Conservation (phyloP, 2,888 invertebrate genomes). For the Amaurobius ferox region DNA sequence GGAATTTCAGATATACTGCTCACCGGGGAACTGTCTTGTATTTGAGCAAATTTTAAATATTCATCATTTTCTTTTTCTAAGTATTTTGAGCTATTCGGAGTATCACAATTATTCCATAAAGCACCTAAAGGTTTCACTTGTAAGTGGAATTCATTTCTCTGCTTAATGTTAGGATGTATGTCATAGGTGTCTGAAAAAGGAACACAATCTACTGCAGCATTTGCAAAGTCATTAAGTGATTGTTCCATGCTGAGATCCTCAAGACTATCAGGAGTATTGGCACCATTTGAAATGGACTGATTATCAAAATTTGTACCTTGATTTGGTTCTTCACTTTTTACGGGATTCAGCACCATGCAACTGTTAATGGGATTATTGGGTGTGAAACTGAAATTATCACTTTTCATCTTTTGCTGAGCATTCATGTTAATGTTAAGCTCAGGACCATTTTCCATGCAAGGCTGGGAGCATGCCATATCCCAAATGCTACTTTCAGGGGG, state of each 20-base stretch:
- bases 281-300: conserved; percentile 41
- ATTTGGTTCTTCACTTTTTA: conserved; percentile 16
- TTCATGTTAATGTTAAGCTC: conserved; percentile 53
- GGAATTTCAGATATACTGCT: conserved; percentile 17
- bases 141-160: conserved; percentile 25
- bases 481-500: conserved; percentile 55
- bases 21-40: background rate
- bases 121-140: conserved; percentile 58
- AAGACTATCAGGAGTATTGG: conserved; percentile 68
- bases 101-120: conserved; percentile 40
- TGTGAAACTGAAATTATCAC: background rate
- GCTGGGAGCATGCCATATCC: conserved; percentile 55
- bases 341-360: conserved; percentile 22
- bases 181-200: background rate
- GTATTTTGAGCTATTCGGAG: background rate
- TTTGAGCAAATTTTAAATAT: conserved; percentile 18
- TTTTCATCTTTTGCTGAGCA: background rate
- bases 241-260: conserved; percentile 50
- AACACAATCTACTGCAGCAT: background rate
- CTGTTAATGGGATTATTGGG: background rate
- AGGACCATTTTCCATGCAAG: conserved; percentile 60
- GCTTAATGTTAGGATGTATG: background rate
- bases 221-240: background rate
- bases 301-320: background rate
- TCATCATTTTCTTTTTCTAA: conserved; percentile 3